Base-by-base conservation (phyloP, 2,888 invertebrate species). In the Danaus chrysippus region DNA sequence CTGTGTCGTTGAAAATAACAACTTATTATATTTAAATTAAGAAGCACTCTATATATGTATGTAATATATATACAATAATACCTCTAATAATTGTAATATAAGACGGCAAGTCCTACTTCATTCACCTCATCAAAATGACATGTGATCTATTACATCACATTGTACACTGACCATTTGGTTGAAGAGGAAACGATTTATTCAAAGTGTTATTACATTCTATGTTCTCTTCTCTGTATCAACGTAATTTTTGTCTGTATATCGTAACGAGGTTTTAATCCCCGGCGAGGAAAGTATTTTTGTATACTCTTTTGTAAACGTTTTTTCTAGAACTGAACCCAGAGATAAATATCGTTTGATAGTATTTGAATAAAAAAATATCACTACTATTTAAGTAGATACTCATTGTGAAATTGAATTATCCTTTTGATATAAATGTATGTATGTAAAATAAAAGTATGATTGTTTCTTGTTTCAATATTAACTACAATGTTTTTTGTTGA, bases 171-270 rank as follows among this genome's bases (percentile, higher is more conserved):
- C 84, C 86, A 86, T 84, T 88, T 86, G 85, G 79, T 73, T 77
- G 63, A 74, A 81, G 82, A 86, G 86, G 86, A 87, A 86, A 86
- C 87, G 78, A 86, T 85, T 87, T 88, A 85, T 89, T 87, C 81
- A 82, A 77, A 78, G 73, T 75, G 69, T 72, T 34, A 76, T 76
- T 73, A 74, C 71, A 71, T 69, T 76, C 76, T 75, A 71, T 74
- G 73, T 74, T 73, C 66, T 65, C 70, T 70, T 70, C 72, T 72
- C 71, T 71, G 70, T 65, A 67, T 67, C 23, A 34, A 34, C 23
- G 23, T 34, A 34, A 34, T 34, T 34, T 34, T 42, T 55, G 55
- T 42, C 11, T 54, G 54, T 54, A 34, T 41, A 34, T 11, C 23
- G 23, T 34, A 34, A 34, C 23, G 23, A 34, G 23, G 23, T 34